Evolutionary conservation across 2,888 invertebrate genomes (phyloP).

Genomic region (Caenorhabditis wallacei): DNA sequence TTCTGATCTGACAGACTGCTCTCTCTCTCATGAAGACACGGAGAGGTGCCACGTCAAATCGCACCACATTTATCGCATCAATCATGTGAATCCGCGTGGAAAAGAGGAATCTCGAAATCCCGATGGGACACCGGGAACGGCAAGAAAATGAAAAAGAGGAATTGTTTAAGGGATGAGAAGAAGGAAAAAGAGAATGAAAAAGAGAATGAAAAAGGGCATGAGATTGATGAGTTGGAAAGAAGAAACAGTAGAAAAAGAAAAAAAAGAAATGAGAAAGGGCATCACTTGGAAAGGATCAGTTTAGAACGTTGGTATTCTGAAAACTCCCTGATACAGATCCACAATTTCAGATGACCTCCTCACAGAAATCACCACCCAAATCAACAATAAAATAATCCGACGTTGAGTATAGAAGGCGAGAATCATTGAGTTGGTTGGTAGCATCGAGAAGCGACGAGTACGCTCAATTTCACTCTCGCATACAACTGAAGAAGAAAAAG

Average conservation of each 20-base stretch:
- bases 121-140: constrained; percentile 37
- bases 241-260: constrained; percentile 14
- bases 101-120: constrained; percentile 48
- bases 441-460: constrained; percentile 30
- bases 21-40: constrained; percentile 6
- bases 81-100: constrained; percentile 63
- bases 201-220: constrained; percentile 12
- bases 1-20: constrained; percentile 33
- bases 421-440: constrained; percentile 27
- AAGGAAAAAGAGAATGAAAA: background rate
- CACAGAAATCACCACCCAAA: background rate
- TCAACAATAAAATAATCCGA: background rate
- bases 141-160: constrained; percentile 2
- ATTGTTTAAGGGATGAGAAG: constrained; percentile 42
- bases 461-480: constrained; percentile 57
- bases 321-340: background rate
- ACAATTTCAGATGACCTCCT: background rate
- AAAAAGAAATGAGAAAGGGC: background rate
- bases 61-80: constrained; percentile 64
- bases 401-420: constrained; percentile 21
- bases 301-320: too few species aligned
- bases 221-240: constrained; percentile 30
- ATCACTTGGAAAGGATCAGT: too few species aligned
- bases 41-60: constrained; percentile 57
- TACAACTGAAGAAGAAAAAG: constrained; percentile 25